Base-by-base conservation (phyloP, 1,140 invertebrate genomes). In the Augochlora pura region DNA sequence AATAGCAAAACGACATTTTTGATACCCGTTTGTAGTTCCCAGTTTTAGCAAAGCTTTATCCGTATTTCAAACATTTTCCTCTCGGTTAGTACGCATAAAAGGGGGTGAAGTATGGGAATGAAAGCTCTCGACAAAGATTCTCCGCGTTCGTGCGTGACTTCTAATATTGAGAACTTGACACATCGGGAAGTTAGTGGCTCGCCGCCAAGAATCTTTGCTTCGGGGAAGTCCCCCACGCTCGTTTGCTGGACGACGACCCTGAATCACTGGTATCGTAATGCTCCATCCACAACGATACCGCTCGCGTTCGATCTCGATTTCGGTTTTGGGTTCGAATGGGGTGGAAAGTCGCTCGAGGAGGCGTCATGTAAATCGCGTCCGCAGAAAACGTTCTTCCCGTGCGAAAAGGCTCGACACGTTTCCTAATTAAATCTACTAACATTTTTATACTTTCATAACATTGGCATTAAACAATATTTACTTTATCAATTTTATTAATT, bases 151-250 rank as follows among this genome's bases (percentile, higher is more conserved):
- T n/a, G n/a, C 68, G 78, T 71, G 63, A 75, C 71, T 84, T 65
- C 85, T 87, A 88, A 87, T 88, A 86, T 88, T 73, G 77, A 87
- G 76, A 84, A 82, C 79, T 87, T 87, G 86, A 88, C 84, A 88
- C 82, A 88, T 87, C 66, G 86, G 82, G 77, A 88, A 88, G 77
- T 81, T 49, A 76, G 67, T 88, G 87, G 87, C 84, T 25, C 16
- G 23, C 10, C 54, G 80, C 84, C 86, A 88, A 80, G 67, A 59
- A 84, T 73, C 57, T 78, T 73, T 63, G 68, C 66, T 57, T 78
- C 63, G 80, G 74, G 77, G 75, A 84, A 79, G 39, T 9, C 46
- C 54, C 67, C 42, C 21, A 9, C 57, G 39, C 73, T 59, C 49
- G 62, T 49, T 66, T 27, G 42, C 72, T 86, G 85, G 85, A 82